These are phyloP conservation scores for Drosophila borborema DNA, from an alignment of 2,888 invertebrate genomes.

Conservation along the genomic window DNA sequence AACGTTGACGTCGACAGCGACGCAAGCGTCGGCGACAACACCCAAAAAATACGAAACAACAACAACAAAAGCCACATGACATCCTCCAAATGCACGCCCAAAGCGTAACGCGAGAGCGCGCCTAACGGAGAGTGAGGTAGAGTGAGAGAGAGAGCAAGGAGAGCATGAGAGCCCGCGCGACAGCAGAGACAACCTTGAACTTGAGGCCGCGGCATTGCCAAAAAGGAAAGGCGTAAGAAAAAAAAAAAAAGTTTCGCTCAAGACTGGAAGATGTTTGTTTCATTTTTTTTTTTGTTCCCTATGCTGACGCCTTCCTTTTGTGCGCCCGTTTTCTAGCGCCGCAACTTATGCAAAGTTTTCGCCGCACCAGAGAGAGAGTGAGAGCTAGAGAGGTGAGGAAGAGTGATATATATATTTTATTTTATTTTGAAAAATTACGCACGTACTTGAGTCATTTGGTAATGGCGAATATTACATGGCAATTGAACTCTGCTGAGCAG, in stretches of 20 bases:
- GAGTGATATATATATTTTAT: constrained; percentile 10
- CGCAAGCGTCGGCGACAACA: constrained; percentile 54
- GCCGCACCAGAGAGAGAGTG: not conserved
- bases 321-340: constrained; percentile 12
- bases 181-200: constrained; percentile 69
- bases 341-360: constrained; percentile 61
- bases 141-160: constrained; percentile 10
- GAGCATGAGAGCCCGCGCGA: constrained; percentile 4
- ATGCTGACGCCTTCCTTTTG: constrained; percentile 7
- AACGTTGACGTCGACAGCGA: constrained; percentile 17
- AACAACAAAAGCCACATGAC: constrained; percentile 48
- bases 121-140: constrained; percentile 7
- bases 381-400: not conserved
- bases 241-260: constrained; percentile 31
- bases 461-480: constrained; percentile 42
- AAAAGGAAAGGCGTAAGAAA: constrained; percentile 52
- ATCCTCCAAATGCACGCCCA: constrained; percentile 52
- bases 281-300: constrained; percentile 6
- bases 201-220: constrained; percentile 58
- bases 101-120: constrained; percentile 15
- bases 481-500: constrained; percentile 23
- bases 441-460: constrained; percentile 60
- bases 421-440: constrained; percentile 42
- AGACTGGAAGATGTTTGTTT: constrained; percentile 31
- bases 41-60: constrained; percentile 42